Base-by-base conservation (phyloP, 1,140 invertebrate species). In the Scaptomyza pallida region DNA sequence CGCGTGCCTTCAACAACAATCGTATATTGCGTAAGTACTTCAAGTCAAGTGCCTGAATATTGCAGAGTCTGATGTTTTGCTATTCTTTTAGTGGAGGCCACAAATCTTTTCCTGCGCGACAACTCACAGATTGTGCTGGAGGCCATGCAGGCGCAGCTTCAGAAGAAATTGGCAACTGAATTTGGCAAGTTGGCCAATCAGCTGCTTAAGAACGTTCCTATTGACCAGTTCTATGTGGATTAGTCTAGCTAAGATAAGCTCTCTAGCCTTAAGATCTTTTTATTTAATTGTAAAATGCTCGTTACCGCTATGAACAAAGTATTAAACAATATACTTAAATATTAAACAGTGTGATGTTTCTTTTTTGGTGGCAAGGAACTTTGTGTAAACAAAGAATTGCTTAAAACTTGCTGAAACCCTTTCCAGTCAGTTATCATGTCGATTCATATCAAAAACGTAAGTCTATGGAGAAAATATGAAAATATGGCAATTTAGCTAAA, bases 71-170 rank as follows among this genome's bases (percentile, higher is more conserved):
- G 26, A 3, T 47, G 13, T 4, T n/a, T 0, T 16, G 13, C 51
- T n/a, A 5, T 43, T 21, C 79, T 71, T 64, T 57, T 59, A 95
- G 95, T 93, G 63, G 94, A 95, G 90, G 95, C 95, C 12, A 95
- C 94, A 1, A 96, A 96, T 88, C 91, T 96, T 23, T 96, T 96
- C 77, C 92, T 95, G 9, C 92, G 94, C 23, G 94, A 95, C 80
- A 95, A 95, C 78, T 94, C 94, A 2, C 93, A 94, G 47, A 93
- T 95, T 86, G 94, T 96, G 1, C 79, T 95, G 37, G 93, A 94
- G 78, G 92, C 93, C 5, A 95, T 95, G 95, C 93, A 94, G 75
- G 93, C 94, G 0, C 95, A 95, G 75, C 81, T 95, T 17, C 93
- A 94, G 63, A 93, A 92, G 72, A 95, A 95, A 90, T 82, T 95